phyloP scores from a whole-genome alignment of 2,888 invertebrate species.

The Marronus borbonicus region DNA sequence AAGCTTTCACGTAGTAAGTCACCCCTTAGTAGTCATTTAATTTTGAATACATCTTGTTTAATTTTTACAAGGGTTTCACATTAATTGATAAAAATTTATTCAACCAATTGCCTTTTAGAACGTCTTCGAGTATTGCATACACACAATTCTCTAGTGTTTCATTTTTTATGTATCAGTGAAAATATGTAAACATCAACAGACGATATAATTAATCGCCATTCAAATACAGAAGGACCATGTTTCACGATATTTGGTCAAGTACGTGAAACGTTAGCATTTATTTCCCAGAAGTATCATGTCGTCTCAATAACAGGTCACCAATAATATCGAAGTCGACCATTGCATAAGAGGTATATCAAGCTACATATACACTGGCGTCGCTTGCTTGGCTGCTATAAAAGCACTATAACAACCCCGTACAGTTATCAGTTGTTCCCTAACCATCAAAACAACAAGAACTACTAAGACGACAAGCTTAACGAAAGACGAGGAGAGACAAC shows the following conservation, averaged over 20 bases:
- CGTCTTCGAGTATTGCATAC: no score
- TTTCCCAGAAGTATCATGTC: slow-evolving; percentile 61
- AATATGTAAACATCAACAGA: slow-evolving; percentile 8
- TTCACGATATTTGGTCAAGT: slow-evolving; percentile 44
- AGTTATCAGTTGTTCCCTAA: slow-evolving; percentile 61
- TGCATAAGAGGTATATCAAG: slow-evolving; percentile 61
- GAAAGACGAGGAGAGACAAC: slow-evolving; percentile 45
- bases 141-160: no score
- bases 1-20: no score
- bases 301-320: slow-evolving; percentile 58
- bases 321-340: slow-evolving; percentile 56
- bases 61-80: no score
- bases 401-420: slow-evolving; percentile 55
- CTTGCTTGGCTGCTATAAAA: slow-evolving; percentile 59
- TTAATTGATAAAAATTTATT: no score
- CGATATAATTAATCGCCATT: neutral
- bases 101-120: no score
- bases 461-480: slow-evolving; percentile 51
- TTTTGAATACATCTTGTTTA: no score
- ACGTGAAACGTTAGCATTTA: slow-evolving; percentile 54
- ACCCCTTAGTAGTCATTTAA: no score
- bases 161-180: neutral
- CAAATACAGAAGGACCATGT: neutral
- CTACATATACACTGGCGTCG: slow-evolving; percentile 56
- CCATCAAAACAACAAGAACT: slow-evolving; percentile 55